Base-by-base conservation (phyloP, 2,888 invertebrate genomes). In the Operophtera brumata region DNA sequence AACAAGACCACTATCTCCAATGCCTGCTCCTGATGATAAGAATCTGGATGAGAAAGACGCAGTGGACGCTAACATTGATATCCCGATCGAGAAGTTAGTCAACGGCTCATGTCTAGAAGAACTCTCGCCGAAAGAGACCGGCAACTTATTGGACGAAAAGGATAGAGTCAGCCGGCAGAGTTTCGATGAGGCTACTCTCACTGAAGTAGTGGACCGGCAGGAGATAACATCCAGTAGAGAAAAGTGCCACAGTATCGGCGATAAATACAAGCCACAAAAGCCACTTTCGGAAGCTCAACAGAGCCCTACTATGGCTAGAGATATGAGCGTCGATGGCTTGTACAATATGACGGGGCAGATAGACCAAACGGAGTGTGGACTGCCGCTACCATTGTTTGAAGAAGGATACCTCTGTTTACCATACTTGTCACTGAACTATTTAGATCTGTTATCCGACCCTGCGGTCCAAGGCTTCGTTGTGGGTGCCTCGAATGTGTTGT, bases 401-500 rank as follows among this genome's bases (percentile, higher is more conserved):
- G 95, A 97, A 86, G 99, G 99, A 43, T 96, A 96, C 76, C 91
- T 99, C 11, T 99, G 98, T 81, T 93, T 99, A 80, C 99, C 99
- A 12, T 99, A 99, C 83, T 90, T 99, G 61, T 98, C 98, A 2
- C 90, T 99, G 63, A 97, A 98, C 65, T 98, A 97, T 80, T 93
- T 99, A 88, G 99, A 99, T 86, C 89, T 98, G 52, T 86, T 99
- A 49, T 94, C 94, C 45, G 97, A 98, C 81, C 92, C 95, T 3
- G 96, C 96, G 67, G 96, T 98, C 6, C 90, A 94, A 59, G 96
- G 95, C 26, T 96, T 96, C 83, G 91, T 98, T 40, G 96, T 98
- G 54, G 99, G 99, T 35, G 99, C 99, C n/a, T 99, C 99, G 11
- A 99, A 99, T 90, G 95, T 98, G n/a, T 90, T 99, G 34, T 99